Evolutionary conservation across 1,140 invertebrate genomes (phyloP), one percentile per base, ranked within the genome.

Genomic region (Uloborus diversus): DNA sequence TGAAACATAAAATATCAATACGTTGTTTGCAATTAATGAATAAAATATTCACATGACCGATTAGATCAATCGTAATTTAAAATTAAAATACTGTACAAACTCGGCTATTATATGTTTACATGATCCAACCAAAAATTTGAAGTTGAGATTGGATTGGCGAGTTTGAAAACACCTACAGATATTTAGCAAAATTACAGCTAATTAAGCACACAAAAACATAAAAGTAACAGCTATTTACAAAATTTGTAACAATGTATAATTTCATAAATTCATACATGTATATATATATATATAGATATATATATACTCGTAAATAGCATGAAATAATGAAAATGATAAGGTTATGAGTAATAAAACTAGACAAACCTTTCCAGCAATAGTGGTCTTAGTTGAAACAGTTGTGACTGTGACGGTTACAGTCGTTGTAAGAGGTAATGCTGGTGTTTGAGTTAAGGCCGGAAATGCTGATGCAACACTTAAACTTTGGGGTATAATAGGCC

Each of bases 361-460:
- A 3, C 56, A n/a, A 68, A 84, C 84, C 70, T 83, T 84, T 64
- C 83, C 83, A 57, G 71, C 42, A 9, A 79, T 30, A 20, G 81
- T 81, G 7, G 82, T 79, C 73, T 81, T 81, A 62, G 82, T 84
- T 71, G 85, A 84, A 64, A 85, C 78, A 7, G 83, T 82, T 89
- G 76, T 82, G 4, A 83, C 90, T 90, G 13, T 83, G 66, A 87
- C 75, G 78, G 86, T 85, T 28, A 87, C 7, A 11, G 65, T 59
- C 0, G 68, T 69, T 35, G 59, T 71, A 27, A 68, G 17, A 30
- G 73, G 73, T 53, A 66, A 30, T 14, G 32, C 66, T 73, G 57
- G 62, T 27, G 86, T 84, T 81, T 87, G 82, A 64, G 53, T 83
- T 57, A 81, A 30, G 79, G 57, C 71, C 25, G 73, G 82, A 69